Conservation (phyloP, 1,140 invertebrate genomes). For the Drosophila nigromelanica region DNA sequence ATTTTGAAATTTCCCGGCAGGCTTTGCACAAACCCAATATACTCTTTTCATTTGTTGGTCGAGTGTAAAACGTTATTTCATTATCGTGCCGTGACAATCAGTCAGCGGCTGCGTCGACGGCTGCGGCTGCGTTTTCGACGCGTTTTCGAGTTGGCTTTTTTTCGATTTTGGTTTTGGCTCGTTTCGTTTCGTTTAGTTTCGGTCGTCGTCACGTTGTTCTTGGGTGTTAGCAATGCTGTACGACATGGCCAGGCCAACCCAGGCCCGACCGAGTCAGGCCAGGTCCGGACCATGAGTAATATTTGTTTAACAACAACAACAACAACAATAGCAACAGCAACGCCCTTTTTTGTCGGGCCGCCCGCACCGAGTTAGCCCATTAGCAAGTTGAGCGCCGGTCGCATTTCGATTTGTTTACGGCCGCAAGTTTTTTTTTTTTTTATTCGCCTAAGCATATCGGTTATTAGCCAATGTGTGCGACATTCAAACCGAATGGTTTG, state of each 20-base stretch:
- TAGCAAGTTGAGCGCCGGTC: constrained; percentile 39
- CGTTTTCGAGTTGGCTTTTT: constrained; percentile 21
- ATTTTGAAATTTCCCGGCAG: too few relatives aligned
- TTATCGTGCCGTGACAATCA: constrained; percentile 77
- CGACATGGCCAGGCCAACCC: constrained; percentile 57
- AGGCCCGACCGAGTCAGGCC: constrained; percentile 30
- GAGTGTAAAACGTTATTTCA: constrained; percentile 63
- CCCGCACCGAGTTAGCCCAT: constrained; percentile 52
- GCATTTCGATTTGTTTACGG: constrained; percentile 30
- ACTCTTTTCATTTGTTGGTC: not conserved
- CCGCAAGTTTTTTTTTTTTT: constrained; percentile 13
- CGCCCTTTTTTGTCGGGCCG: constrained; percentile 74
- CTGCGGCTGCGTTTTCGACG: constrained; percentile 56
- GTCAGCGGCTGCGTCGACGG: constrained; percentile 55
- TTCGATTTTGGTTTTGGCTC: constrained; percentile 15
- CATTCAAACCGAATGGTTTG: not conserved
- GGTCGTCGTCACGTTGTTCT: constrained; percentile 72
- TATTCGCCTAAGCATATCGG: constrained; percentile 12
- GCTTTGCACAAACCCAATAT: too few relatives aligned
- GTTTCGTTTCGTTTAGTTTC: constrained; percentile 32
- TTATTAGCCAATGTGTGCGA: constrained; percentile 18
- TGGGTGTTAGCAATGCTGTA: constrained; percentile 79
- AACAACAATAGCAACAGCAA: constrained; percentile 38
- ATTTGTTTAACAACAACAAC: constrained; percentile 68
- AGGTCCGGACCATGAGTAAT: constrained; percentile 67